Conservation (phyloP, 2,113 vertebrate species). For the Dunckerocampus dactyliophorus region DNA sequence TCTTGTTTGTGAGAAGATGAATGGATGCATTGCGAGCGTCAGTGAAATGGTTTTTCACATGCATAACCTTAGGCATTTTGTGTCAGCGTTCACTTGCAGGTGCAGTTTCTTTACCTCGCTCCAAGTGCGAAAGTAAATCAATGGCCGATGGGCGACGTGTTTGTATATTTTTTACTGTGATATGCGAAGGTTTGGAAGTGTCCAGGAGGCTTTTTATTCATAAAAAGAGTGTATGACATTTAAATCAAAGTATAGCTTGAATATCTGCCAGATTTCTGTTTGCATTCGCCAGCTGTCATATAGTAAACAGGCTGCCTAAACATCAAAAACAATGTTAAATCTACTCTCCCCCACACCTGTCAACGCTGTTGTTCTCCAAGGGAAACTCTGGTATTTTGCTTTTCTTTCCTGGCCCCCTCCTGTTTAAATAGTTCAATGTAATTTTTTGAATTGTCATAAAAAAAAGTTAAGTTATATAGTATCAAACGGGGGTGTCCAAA, state of each 20-base stretch:
- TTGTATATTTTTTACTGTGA: conserved; percentile 27
- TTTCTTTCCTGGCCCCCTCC: too few relatives aligned
- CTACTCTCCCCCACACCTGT: background rate
- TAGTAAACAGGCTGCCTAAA: conserved; percentile 17
- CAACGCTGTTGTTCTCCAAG: too few relatives aligned
- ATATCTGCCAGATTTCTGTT: conserved; percentile 40
- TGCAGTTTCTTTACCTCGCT: background rate
- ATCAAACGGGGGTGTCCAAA: too few relatives aligned
- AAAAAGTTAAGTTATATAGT: too few relatives aligned
- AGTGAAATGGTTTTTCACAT: background rate
- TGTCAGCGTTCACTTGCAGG: background rate
- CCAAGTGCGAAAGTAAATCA: conserved; percentile 44
- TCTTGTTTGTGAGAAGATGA: conserved; percentile 13
- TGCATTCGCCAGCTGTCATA: conserved; percentile 28
- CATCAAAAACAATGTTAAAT: background rate
- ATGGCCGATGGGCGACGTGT: conserved; percentile 32
- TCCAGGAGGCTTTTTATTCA: conserved; percentile 25
- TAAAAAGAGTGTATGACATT: conserved; percentile 30
- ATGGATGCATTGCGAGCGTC: too few relatives aligned
- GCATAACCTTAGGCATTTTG: background rate
- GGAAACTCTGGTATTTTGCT: too few relatives aligned
- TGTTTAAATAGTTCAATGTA: too few relatives aligned
- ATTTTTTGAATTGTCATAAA: too few relatives aligned
- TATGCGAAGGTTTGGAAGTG: conserved; percentile 5
- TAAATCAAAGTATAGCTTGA: conserved; percentile 35